A percentile compares a stretch with the other conserved stretches of the same genome.
phyloP scores from a whole-genome alignment of 2,113 vertebrate species.

The Megatriorchis doriae region DNA sequence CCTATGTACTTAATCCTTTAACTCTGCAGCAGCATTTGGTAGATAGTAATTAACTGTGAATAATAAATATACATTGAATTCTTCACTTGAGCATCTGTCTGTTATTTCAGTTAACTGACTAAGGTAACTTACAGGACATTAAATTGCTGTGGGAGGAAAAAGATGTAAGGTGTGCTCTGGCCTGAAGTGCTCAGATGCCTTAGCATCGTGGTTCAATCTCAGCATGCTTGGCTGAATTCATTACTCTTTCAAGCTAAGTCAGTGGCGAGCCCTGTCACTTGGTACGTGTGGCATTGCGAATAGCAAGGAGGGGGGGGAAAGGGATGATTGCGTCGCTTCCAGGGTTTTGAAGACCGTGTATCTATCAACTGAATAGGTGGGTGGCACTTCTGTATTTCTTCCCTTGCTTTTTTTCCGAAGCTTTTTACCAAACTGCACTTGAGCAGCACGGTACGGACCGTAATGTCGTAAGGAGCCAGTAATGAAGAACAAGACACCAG shows the following conservation, averaged over 20 bases:
- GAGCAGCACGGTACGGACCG: accelerated
- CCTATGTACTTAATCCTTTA: slow-evolving; percentile 85
- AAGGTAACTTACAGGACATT: background rate
- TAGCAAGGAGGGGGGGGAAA: background rate
- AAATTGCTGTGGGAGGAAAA: background rate
- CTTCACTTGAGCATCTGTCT: slow-evolving; percentile 72
- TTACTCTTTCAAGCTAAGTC: background rate
- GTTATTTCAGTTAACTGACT: slow-evolving; percentile 19
- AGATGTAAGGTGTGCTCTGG: background rate
- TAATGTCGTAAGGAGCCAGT: background rate
- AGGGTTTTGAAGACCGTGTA: accelerated
- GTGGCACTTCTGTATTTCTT: background rate
- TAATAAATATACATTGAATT: slow-evolving; percentile 81
- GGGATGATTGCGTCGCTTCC: accelerated
- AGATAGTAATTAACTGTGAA: slow-evolving; percentile 87
- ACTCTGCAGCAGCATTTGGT: slow-evolving; percentile 80
- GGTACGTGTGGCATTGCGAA: accelerated
- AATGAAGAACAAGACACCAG: accelerated
- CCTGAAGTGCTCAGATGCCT: background rate
- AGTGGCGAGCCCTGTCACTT: accelerated
- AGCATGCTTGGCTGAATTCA: accelerated
- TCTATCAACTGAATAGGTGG: accelerated
- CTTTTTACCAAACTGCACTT: background rate
- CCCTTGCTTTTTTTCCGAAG: background rate
- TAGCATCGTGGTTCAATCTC: background rate